Percentiles rank a stretch among this genome's conserved stretches.
phyloP scores from a whole-genome alignment of 2,113 vertebrate species.

The Phalacrocorax aristotelis region DNA sequence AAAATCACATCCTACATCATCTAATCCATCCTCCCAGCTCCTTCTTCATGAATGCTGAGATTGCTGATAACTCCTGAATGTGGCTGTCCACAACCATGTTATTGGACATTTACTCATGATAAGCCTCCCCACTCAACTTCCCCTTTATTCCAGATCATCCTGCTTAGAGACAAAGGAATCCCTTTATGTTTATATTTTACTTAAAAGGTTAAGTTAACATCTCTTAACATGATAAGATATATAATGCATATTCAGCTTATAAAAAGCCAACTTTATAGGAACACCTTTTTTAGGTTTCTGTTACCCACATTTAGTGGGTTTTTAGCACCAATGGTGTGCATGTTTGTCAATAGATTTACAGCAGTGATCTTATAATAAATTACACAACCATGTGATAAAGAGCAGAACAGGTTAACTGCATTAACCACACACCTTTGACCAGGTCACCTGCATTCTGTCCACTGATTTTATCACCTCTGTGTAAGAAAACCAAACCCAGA shows the following conservation, averaged over 20 bases:
- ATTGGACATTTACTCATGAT: not conserved
- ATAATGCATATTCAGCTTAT: not conserved
- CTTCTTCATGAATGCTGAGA: not conserved
- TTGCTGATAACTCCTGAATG: not conserved
- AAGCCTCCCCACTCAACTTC: rapidly evolving
- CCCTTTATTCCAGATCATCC: not conserved
- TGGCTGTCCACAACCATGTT: not conserved
- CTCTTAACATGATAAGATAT: not conserved
- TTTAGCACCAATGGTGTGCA: not conserved
- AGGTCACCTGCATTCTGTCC: not conserved
- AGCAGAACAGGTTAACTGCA: not conserved
- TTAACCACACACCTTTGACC: not conserved
- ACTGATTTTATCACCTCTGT: not conserved
- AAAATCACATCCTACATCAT: not conserved
- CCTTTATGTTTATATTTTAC: not conserved
- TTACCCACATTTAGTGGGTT: not conserved
- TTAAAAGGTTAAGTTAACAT: not conserved
- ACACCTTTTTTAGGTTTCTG: not conserved
- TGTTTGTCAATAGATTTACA: not conserved
- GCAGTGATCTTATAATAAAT: not conserved
- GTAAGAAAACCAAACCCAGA: not conserved
- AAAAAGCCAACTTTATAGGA: not conserved
- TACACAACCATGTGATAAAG: not conserved
- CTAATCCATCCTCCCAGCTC: not conserved
- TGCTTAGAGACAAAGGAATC: not conserved